Base-by-base conservation (phyloP, 2,888 invertebrate genomes). In the Branchinecta sandiegonensis region DNA sequence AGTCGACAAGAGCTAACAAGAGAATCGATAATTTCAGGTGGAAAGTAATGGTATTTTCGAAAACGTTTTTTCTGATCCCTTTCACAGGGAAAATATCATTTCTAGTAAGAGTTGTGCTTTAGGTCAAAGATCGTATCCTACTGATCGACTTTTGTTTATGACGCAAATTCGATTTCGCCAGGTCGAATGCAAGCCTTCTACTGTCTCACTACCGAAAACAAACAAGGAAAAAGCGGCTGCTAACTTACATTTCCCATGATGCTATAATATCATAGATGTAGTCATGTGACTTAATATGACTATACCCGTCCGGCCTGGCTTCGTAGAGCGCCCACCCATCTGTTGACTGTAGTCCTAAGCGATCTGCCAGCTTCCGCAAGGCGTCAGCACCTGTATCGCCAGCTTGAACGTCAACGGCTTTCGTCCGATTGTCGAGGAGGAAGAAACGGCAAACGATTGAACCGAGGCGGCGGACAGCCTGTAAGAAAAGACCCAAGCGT, bases 291-390 rank as follows among this genome's bases (percentile, higher is more conserved):
- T 91, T 83, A 37, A 95, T 90, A 75, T 94, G 93, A 74, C 94
- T 90, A 77, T 94, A 94, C 2, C 86, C 85, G 73, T 90, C 90
- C 0, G 87, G 87, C 8, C 90, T 82, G 75, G 90, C 46, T 76
- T 80, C 79, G 74, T 92, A 95, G 72, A 95, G 88, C 0, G 94
- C 93, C 95, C 95, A 95, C 68, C 95, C 95, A 72, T 94, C 90
- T 17, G 90, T 81, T 68, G 87, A 87, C 65, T 86, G 81, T 37
- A 95, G 82, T 46, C 89, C 90, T 67, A 91, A 81, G 77, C 94
- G 90, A 77, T 93, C 91, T 0, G 94, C 92, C 47, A 95, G 81
- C 73, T 92, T 88, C 4, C 87, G 84, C 5, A 94, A 88, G 0
- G 94, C 93, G 75, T 94, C 94, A 37, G 88, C 87, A 0, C 93